phyloP scores from a whole-genome alignment of 2,797 vertebrate genomes.

The Neostethus bicornis region DNA sequence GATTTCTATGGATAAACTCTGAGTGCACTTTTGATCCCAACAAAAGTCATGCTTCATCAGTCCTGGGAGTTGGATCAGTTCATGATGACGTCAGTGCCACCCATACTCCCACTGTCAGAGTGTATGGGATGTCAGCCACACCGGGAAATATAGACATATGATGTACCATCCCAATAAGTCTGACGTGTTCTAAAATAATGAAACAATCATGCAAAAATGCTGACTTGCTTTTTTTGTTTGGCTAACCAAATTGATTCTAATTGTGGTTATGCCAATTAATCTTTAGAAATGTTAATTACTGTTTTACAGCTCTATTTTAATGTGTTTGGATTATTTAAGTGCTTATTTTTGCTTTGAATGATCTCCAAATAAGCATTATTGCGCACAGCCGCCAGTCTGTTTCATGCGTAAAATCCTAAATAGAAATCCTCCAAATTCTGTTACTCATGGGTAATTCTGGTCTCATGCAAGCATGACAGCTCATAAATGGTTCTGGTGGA shows the following conservation, averaged over 20 bases:
- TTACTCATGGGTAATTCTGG: conserved; percentile 1
- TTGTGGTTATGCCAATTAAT: neutral
- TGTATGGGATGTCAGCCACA: conserved; percentile 73
- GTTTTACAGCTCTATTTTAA: neutral
- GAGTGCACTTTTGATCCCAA: conserved; percentile 39
- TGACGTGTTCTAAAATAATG: neutral
- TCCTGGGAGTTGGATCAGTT: conserved; percentile 46
- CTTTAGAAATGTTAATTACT: neutral
- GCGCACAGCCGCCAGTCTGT: neutral
- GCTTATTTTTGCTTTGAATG: neutral
- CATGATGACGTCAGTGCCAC: conserved; percentile 69
- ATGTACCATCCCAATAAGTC: conserved; percentile 16
- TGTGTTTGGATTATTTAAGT: neutral
- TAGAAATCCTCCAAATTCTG: neutral
- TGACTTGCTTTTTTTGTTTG: too few species aligned
- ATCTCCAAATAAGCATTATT: neutral
- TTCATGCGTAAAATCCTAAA: conserved; percentile 16
- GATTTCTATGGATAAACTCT: conserved; percentile 26
- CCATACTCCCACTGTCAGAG: conserved; percentile 53
- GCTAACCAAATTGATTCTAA: too few species aligned
- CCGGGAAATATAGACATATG: conserved; percentile 23
- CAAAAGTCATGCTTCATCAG: conserved; percentile 46
- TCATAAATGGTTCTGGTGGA: conserved; percentile 6
- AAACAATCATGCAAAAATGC: too few species aligned
- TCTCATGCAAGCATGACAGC: conserved; percentile 13